These are phyloP conservation scores for Hypercompe scribonia DNA, from an alignment of 2,888 invertebrate species.

Conservation along the genomic window DNA sequence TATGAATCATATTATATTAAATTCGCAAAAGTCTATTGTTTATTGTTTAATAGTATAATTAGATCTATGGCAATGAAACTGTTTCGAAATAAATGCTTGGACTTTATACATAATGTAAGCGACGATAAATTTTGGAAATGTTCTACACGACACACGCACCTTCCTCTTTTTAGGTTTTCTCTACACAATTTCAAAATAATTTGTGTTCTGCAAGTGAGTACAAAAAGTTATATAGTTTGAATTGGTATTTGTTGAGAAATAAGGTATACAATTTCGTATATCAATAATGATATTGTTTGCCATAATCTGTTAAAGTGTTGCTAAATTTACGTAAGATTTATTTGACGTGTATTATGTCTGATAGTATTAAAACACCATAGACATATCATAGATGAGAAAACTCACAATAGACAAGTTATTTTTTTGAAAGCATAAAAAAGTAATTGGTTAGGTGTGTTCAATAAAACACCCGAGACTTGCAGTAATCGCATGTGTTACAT, in stretches of 20 bases:
- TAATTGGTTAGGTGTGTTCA: not conserved
- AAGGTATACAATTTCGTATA: not conserved
- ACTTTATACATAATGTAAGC: not conserved
- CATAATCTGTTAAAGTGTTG: not conserved
- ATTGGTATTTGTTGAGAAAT: not conserved
- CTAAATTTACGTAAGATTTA: not conserved
- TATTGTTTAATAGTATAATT: not conserved
- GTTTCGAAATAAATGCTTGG: not conserved
- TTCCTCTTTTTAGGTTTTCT: too few species aligned
- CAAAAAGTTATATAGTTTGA: not conserved
- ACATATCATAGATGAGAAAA: constrained; percentile 5
- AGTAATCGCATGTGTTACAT: not conserved
- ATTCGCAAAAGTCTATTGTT: not conserved
- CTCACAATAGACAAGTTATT: not conserved
- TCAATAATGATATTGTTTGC: not conserved
- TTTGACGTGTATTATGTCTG: constrained; percentile 26
- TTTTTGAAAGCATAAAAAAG: not conserved
- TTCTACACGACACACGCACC: not conserved
- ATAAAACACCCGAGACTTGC: not conserved
- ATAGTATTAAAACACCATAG: constrained; percentile 10
- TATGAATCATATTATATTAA: not conserved
- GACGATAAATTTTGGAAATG: not conserved
- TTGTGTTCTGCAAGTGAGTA: too few species aligned
- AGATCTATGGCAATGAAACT: not conserved
- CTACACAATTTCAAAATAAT: not conserved